Evolutionary conservation across 2,888 invertebrate species (phyloP), one percentile per base, ranked within the genome.

Genomic region (Tinea semifulvella): DNA sequence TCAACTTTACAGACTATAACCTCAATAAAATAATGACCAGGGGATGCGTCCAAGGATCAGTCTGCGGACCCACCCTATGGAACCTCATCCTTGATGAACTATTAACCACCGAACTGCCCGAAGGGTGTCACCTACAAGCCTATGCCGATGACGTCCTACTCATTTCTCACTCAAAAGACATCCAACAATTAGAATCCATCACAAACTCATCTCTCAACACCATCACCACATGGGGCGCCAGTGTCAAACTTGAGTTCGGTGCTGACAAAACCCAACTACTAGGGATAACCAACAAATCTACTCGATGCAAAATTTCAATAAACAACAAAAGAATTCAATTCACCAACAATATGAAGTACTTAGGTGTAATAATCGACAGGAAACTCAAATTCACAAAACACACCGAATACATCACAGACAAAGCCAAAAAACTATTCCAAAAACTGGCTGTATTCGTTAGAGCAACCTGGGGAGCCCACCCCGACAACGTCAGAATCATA

Each of bases 11-110:
- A 0, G 52, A 47, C 3, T 2, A 26, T 1, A 19, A 4, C 0
- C 42, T 25, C 1, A 7, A 27, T 3, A 54, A 54, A 43, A 3
- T 6, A 0, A 52, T 50, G 43, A 47, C 50, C 3, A 53, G 39
- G 22, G 56, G 56, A 0, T 57, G 56, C 43, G 49, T 56, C 0
- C 56, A 57, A 42, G 57, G 56, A 0, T 56, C 56, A 0, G 44
- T 46, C 0, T 48, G 51, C 4, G 54, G 54, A 1, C 54, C 55
- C 0, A 35, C 43, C 0, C 16, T 55, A 0, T 56, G 57, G 57
- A 56, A 56, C 39, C 11, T 55, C 0, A 47, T 56, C 1, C 22
- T 57, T 0, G 54, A 59, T 13, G 47, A 52, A 2, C 51, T 57
- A 0, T 48, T 56, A 1, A 13, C 47, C 0, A 18, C 19, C 2